Percentiles rank a stretch among this genome's conserved stretches.
Evolutionary conservation across 1,140 invertebrate species (phyloP).

Genomic region (Ostrea edulis): DNA sequence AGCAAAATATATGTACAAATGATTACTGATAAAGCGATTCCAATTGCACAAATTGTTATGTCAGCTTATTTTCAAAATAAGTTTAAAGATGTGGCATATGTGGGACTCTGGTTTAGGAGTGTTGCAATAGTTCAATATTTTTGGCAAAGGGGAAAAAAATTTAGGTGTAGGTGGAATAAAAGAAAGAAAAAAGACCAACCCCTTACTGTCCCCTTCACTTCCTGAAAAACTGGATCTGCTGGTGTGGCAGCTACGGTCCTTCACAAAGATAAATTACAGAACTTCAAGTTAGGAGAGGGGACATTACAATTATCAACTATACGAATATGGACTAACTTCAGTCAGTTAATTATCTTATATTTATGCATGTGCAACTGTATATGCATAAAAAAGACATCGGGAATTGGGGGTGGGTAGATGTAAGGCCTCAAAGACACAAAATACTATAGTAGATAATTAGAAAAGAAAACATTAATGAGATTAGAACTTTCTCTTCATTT

Average conservation of each 20-base stretch:
- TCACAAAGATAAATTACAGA: conserved; percentile 24
- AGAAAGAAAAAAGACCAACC: conserved; percentile 5
- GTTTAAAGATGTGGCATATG: too few relatives aligned
- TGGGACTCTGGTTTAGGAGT: background rate
- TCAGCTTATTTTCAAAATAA: background rate
- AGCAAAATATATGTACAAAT: background rate
- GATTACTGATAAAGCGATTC: background rate
- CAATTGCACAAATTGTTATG: background rate
- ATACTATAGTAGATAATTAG: too few relatives aligned
- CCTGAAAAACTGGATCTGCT: conserved; percentile 44
- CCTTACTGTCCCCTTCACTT: conserved; percentile 9
- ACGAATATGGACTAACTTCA: background rate
- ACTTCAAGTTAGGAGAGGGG: background rate
- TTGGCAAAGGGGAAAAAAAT: background rate
- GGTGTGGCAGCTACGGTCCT: conserved; percentile 22
- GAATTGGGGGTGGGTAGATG: background rate
- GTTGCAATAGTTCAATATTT: background rate
- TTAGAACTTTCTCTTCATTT: too few relatives aligned
- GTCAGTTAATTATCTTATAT: too few relatives aligned
- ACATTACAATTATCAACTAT: background rate
- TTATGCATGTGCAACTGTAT: too few relatives aligned
- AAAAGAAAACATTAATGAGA: too few relatives aligned
- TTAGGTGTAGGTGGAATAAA: background rate
- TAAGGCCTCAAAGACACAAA: too few relatives aligned
- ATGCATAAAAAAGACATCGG: background rate